phyloP scores from a whole-genome alignment of 2,888 invertebrate species.

The Quadriops clusia region DNA sequence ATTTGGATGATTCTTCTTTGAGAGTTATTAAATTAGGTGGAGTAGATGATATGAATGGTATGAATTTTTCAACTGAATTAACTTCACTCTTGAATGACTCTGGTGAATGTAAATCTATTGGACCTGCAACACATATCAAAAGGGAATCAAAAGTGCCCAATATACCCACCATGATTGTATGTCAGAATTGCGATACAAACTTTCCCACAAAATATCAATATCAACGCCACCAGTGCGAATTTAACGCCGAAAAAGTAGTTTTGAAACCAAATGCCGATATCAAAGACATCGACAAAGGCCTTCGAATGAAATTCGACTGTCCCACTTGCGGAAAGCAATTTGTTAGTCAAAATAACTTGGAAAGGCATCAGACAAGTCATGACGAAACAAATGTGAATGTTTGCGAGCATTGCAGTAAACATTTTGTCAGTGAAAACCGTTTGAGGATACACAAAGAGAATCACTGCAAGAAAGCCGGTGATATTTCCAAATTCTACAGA shows the following conservation, averaged over 20 bases:
- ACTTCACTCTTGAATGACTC: slow-evolving; percentile 15
- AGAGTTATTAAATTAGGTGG: slow-evolving; percentile 24
- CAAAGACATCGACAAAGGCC: slow-evolving; percentile 29
- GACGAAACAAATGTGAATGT: slow-evolving; percentile 31
- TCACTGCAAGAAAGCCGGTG: slow-evolving; percentile 36
- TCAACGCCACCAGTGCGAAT: slow-evolving; percentile 37
- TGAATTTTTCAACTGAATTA: slow-evolving; percentile 22
- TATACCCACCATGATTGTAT: slow-evolving; percentile 29
- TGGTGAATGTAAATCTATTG: slow-evolving; percentile 16
- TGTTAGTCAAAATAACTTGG: slow-evolving; percentile 33
- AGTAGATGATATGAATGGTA: slow-evolving; percentile 22
- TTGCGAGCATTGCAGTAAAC: slow-evolving; percentile 35
- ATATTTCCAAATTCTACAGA: slow-evolving; percentile 35
- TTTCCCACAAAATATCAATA: slow-evolving; percentile 38
- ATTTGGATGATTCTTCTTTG: slow-evolving; percentile 22
- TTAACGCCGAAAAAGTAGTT: slow-evolving; percentile 35
- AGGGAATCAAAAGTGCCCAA: slow-evolving; percentile 21
- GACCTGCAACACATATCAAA: slow-evolving; percentile 12
- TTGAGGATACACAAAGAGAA: slow-evolving; percentile 36
- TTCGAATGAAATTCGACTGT: slow-evolving; percentile 32
- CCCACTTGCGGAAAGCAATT: slow-evolving; percentile 33
- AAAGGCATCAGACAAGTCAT: slow-evolving; percentile 32
- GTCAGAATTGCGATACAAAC: slow-evolving; percentile 37
- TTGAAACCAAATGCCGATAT: slow-evolving; percentile 30
- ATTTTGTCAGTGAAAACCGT: slow-evolving; percentile 36